These are phyloP conservation scores for Eupeodes corollae DNA, from an alignment of 1,140 invertebrate species.

Conservation along the genomic window DNA sequence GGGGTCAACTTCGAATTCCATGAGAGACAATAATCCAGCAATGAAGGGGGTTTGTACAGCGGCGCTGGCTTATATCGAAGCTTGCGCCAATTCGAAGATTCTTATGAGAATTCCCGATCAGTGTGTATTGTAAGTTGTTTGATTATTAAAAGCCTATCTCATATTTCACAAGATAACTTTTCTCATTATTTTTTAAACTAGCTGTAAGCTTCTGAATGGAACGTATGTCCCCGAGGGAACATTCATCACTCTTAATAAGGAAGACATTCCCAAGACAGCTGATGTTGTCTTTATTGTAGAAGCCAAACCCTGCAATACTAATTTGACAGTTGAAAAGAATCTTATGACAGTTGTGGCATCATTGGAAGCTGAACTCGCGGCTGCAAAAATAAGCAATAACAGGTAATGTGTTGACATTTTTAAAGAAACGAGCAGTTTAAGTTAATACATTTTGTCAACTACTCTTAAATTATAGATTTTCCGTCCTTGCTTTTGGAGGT, in stretches of 20 bases:
- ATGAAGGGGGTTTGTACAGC: slow-evolving; percentile 57
- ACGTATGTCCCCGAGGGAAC: slow-evolving; percentile 57
- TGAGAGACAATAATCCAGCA: slow-evolving; percentile 21
- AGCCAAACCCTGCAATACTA: slow-evolving; percentile 67
- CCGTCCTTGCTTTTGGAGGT: slow-evolving; percentile 71
- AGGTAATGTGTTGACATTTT: slow-evolving; percentile 38
- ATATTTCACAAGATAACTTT: background rate
- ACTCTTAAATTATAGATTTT: slow-evolving; percentile 45
- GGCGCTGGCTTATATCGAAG: slow-evolving; percentile 64
- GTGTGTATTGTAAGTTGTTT: slow-evolving; percentile 60
- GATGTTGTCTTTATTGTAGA: slow-evolving; percentile 85
- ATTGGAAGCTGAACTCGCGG: slow-evolving; percentile 54
- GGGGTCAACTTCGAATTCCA: slow-evolving; percentile 21
- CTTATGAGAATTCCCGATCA: slow-evolving; percentile 63
- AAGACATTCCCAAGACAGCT: slow-evolving; percentile 49
- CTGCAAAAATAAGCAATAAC: slow-evolving; percentile 49
- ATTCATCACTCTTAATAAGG: slow-evolving; percentile 44
- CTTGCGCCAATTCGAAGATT: slow-evolving; percentile 60
- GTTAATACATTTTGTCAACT: background rate
- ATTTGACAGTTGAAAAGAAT: slow-evolving; percentile 49
- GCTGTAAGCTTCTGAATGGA: slow-evolving; percentile 53
- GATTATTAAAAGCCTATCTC: background rate
- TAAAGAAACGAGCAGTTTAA: too few species aligned
- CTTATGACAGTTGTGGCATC: slow-evolving; percentile 53
- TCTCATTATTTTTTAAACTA: slow-evolving; percentile 17